Base-by-base conservation (phyloP, 2,888 invertebrate species). In the Parnassius apollo region DNA sequence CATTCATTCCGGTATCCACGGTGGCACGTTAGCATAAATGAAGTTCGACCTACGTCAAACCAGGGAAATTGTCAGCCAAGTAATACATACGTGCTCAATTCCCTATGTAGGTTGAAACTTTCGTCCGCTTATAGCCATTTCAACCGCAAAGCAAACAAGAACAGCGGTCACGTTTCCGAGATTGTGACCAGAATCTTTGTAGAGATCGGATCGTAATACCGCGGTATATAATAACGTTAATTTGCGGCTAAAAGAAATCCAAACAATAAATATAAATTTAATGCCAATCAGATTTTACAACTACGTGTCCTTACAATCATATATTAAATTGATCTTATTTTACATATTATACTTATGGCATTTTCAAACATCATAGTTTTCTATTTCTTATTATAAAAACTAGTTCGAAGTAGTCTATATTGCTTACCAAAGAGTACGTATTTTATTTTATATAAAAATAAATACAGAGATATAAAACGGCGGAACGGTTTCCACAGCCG, bases 111-210 rank as follows among this genome's bases (percentile, higher is more conserved):
- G 88, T 81, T 84, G 81, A 75, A 79, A 88, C 88, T 90, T 89
- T 90, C 89, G 82, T 87, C 82, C 77, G 81, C 75, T 78, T 77
- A 75, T 75, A 79, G 79, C 75, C 75, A 78, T 81, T 81, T 75
- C 76, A 55, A 82, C 88, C 87, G 85, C 84, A 87, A 88, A 78
- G 78, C 72, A 82, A 87, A 89, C 86, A 83, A 88, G 86, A 82
- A 85, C 73, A 72, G 72, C 75, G 81, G 82, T 86, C 89, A 85
- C 83, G 85, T 86, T 82, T 82, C 78, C 77, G 70, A 82, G 81
- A 82, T 82, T 75, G 77, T 77, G 70, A 73, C 73, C 73, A 71
- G 73, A 75, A 71, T 74, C 67, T 68, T 73, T 70, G 69, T 71
- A 70, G 68, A 73, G 69, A 74, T 66, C 73, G 72, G 75, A 76